Percentiles rank a stretch among this genome's conserved stretches.
phyloP scores from a whole-genome alignment of 2,888 invertebrate genomes.

The Himalopsyche anomala region DNA sequence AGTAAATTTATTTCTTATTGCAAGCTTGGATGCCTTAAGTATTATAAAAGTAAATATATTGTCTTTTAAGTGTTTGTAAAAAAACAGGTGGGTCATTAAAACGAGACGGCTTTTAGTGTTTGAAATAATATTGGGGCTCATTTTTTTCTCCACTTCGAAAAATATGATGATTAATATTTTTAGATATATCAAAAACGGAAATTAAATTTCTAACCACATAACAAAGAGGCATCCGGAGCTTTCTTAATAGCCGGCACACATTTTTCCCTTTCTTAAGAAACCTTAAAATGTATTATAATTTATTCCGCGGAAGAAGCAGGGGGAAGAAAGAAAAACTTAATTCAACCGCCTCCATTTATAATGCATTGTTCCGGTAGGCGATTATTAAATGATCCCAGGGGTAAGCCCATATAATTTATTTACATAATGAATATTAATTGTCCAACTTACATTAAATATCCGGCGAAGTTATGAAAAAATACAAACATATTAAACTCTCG shows the following conservation, averaged over 20 bases:
- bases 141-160: conserved; percentile 4
- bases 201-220: conserved; percentile 46
- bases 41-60: no score
- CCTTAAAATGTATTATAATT: conserved; percentile 45
- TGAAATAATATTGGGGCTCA: not conserved
- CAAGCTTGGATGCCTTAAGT: no score
- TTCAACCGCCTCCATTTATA: conserved; percentile 47
- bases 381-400: conserved; percentile 51
- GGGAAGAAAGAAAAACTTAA: conserved; percentile 46
- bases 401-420: conserved; percentile 46
- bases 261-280: conserved; percentile 37
- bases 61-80: no score
- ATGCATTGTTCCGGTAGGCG: conserved; percentile 49
- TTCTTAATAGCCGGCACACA: not conserved
- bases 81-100: no score
- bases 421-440: conserved; percentile 50
- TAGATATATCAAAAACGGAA: conserved; percentile 49
- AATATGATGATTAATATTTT: conserved; percentile 35
- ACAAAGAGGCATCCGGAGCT: conserved; percentile 44
- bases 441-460: conserved; percentile 36
- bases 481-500: not conserved
- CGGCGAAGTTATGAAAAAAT: conserved; percentile 23
- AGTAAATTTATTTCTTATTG: no score
- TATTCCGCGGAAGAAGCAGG: conserved; percentile 39
- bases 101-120: no score